These are phyloP conservation scores for Merops nubicus DNA, from an alignment of 2,113 vertebrate genomes.

Conservation along the genomic window DNA sequence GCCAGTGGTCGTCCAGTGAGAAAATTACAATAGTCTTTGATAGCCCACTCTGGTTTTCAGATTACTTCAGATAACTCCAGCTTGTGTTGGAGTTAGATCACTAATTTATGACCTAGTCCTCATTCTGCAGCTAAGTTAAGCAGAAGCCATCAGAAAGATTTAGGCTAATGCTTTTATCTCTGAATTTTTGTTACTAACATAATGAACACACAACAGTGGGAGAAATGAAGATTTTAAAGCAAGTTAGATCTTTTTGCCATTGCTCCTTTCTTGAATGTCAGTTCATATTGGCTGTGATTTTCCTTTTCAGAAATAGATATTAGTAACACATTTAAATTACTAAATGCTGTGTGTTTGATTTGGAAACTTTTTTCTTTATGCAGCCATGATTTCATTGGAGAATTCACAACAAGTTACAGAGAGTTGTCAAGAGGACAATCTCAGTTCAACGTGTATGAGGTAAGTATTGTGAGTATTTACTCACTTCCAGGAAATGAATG, in stretches of 20 bases:
- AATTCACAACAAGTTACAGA: constrained; percentile 97
- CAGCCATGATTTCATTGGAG: constrained; percentile 97
- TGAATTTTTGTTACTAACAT: background rate
- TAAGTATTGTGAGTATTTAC: constrained; percentile 60
- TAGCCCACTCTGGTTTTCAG: background rate
- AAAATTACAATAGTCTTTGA: background rate
- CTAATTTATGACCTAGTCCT: background rate
- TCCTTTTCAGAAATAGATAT: background rate
- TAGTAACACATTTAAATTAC: background rate
- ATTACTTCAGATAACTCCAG: background rate
- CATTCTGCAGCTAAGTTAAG: background rate
- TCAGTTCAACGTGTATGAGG: constrained; percentile 97
- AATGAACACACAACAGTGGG: background rate
- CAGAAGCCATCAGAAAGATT: background rate
- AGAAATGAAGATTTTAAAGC: background rate
- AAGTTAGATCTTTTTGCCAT: background rate
- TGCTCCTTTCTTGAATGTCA: background rate
- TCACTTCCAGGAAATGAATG: background rate
- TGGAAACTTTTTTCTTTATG: background rate
- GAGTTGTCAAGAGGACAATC: constrained; percentile 94
- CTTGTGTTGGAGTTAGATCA: background rate
- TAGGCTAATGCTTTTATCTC: background rate
- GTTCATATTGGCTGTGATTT: background rate
- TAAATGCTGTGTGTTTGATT: background rate
- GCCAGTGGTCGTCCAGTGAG: background rate